Conservation (phyloP, 1,140 invertebrate genomes). For the Hylyphantes graminicola region DNA sequence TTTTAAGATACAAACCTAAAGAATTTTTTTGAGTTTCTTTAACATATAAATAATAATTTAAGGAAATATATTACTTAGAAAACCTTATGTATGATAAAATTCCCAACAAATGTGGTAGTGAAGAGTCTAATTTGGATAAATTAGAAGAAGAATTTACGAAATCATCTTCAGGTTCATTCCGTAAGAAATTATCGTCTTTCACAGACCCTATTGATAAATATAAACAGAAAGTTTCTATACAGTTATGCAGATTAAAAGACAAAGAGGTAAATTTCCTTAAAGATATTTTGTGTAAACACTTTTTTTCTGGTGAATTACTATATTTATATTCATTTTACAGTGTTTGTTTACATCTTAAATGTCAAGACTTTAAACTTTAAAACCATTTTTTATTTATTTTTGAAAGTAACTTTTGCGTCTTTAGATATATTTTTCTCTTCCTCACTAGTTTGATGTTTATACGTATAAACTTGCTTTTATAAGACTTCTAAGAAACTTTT, state of each 20-base stretch:
- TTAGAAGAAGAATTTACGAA: background rate
- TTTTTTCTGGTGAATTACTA: no score
- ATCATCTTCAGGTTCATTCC: background rate
- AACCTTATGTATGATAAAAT: constrained; percentile 2
- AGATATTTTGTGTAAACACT: no score
- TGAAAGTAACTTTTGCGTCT: no score
- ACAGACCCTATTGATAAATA: background rate
- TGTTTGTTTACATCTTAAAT: no score
- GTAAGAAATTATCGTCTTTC: background rate
- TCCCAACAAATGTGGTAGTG: background rate
- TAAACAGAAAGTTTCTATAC: background rate
- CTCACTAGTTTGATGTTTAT: no score
- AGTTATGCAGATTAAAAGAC: background rate
- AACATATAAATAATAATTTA: background rate
- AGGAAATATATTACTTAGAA: background rate
- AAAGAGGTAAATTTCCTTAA: no score
- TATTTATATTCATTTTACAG: no score
- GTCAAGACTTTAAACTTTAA: no score
- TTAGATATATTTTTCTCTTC: no score
- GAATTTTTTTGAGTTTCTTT: background rate
- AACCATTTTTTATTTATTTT: no score
- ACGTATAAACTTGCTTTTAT: no score
- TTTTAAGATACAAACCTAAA: background rate
- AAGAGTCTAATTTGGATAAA: constrained; percentile 1
- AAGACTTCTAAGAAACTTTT: no score